These are phyloP conservation scores for Phortica okadai DNA, from an alignment of 2,888 invertebrate genomes.

Conservation along the genomic window DNA sequence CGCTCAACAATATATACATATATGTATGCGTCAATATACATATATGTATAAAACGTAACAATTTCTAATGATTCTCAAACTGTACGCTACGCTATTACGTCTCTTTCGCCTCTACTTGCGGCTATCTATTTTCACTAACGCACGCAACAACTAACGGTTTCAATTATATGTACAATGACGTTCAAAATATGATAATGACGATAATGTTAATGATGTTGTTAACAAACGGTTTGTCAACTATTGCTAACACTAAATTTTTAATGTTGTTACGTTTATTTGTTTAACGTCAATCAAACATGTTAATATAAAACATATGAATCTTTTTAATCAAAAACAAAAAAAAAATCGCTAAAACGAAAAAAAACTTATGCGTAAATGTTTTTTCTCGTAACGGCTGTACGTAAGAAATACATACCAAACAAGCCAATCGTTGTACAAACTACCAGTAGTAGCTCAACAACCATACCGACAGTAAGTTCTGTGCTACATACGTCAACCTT, in stretches of 20 bases:
- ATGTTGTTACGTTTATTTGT: constrained; percentile 9
- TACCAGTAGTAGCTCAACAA: constrained; percentile 20
- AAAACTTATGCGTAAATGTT: constrained; percentile 1
- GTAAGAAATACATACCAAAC: constrained; percentile 24
- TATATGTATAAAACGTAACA: constrained; percentile 19
- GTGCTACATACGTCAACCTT: constrained; percentile 38
- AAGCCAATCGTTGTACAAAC: constrained; percentile 30
- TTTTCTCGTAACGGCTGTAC: constrained; percentile 3
- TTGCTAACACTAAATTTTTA: neutral
- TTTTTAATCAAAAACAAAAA: neutral
- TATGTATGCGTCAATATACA: neutral
- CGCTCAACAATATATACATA: constrained; percentile 32
- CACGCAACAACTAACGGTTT: constrained; percentile 20
- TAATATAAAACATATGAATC: neutral
- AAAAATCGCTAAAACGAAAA: neutral
- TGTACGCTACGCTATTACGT: constrained; percentile 6
- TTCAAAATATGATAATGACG: neutral
- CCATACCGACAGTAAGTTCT: constrained; percentile 53
- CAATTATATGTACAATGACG: neutral
- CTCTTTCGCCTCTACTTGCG: constrained; percentile 7
- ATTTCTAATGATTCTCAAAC: constrained; percentile 14
- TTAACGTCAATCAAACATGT: neutral
- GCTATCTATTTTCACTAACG: constrained; percentile 14
- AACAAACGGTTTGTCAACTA: constrained; percentile 21
- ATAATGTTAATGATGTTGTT: neutral